phyloP scores from a whole-genome alignment of 2,113 vertebrate species.

The Bombycilla garrulus region DNA sequence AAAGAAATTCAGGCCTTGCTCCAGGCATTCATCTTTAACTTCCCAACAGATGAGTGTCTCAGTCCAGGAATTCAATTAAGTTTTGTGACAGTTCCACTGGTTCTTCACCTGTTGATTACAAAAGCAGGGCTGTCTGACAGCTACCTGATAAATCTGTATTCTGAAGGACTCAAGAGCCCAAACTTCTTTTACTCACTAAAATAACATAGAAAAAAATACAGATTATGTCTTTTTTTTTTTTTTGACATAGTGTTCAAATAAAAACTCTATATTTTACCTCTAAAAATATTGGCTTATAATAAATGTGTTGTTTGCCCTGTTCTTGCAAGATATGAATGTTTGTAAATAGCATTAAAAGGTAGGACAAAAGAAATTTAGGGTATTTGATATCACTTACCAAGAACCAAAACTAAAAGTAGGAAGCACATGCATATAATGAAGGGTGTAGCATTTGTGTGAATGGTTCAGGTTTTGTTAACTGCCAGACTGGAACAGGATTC shows the following conservation, averaged over 20 bases:
- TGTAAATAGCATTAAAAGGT: not conserved
- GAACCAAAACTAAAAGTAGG: not conserved
- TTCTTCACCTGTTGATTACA: not conserved
- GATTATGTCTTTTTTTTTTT: not conserved
- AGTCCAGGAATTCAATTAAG: not conserved
- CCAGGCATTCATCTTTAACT: not conserved
- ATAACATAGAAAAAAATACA: not conserved
- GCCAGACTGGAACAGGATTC: not conserved
- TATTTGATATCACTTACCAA: not conserved
- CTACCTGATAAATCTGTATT: not conserved
- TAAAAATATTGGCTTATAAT: not conserved
- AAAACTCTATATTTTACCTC: not conserved
- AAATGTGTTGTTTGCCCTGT: not conserved
- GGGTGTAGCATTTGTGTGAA: not conserved
- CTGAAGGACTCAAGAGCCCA: not conserved
- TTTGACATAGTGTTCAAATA: not conserved
- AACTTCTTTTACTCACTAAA: not conserved
- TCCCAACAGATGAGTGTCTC: not conserved
- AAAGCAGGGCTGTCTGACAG: not conserved
- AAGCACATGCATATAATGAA: not conserved
- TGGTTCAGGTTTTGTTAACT: not conserved
- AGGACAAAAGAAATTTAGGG: not conserved
- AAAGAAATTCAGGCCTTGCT: not conserved
- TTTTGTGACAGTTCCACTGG: not conserved
- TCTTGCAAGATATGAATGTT: not conserved